Evolutionary conservation across 2,888 invertebrate species (phyloP).

Genomic region (Eupithecia dodoneata): DNA sequence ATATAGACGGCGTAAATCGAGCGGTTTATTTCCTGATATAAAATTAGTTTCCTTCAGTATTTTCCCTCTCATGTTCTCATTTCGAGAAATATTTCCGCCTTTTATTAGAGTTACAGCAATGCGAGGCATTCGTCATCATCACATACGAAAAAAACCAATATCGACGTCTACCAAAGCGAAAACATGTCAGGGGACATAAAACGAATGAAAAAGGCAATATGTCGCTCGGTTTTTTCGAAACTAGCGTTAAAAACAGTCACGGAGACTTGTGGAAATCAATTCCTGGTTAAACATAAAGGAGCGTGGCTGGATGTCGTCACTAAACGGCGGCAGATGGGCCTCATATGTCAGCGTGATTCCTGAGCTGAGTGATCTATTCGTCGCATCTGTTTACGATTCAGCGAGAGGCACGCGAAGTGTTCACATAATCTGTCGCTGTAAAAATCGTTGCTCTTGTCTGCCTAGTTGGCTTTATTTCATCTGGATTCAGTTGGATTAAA

Average conservation of each 20-base stretch:
- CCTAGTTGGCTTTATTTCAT: background rate
- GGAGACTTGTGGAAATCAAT: conserved; percentile 70
- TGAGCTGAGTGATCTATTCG: conserved; percentile 56
- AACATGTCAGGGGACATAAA: conserved; percentile 66
- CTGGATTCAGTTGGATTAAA: too few species aligned
- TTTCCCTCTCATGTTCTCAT: conserved; percentile 6
- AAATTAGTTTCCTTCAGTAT: background rate
- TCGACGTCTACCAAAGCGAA: conserved; percentile 66
- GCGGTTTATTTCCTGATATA: background rate
- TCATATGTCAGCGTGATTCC: conserved; percentile 67
- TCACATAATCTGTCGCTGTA: conserved; percentile 28
- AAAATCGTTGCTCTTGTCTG: background rate
- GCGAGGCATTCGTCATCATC: conserved; percentile 61
- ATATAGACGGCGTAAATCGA: background rate
- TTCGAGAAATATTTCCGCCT: conserved; percentile 38
- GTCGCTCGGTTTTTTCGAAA: conserved; percentile 69
- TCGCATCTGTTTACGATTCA: conserved; percentile 49
- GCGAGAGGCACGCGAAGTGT: conserved; percentile 39
- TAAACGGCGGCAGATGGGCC: conserved; percentile 62
- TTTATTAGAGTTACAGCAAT: conserved; percentile 58
- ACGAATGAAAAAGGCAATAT: conserved; percentile 77
- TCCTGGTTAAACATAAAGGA: conserved; percentile 70
- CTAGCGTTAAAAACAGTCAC: conserved; percentile 68
- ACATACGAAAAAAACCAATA: conserved; percentile 64
- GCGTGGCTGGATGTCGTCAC: conserved; percentile 66